Percentiles rank a stretch among this genome's conserved stretches.
Conservation (phyloP, 2,113 vertebrate genomes). For the Neoarius graeffei region DNA sequence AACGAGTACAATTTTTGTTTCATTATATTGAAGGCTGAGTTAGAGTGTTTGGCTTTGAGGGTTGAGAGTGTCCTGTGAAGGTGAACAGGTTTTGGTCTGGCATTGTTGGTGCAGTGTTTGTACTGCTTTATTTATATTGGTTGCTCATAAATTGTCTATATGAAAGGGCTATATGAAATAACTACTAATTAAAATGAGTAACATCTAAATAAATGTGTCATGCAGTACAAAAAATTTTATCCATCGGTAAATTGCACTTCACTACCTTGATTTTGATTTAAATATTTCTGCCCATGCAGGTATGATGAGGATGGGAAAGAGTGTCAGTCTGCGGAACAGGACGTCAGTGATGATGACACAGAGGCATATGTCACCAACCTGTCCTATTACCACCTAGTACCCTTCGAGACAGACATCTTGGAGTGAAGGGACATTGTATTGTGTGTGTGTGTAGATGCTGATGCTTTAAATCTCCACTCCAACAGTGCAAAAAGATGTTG, state of each 20-base stretch:
- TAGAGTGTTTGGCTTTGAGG: background rate
- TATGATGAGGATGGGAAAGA: constrained; percentile 86
- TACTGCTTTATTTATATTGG: background rate
- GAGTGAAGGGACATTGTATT: constrained; percentile 75
- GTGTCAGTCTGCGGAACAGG: constrained; percentile 74
- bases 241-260: background rate
- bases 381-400: constrained; percentile 95
- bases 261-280: background rate
- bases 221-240: background rate
- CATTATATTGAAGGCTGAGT: background rate
- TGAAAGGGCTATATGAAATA: background rate
- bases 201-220: background rate
- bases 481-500: background rate
- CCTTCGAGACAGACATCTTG: constrained; percentile 95
- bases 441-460: background rate
- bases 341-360: constrained; percentile 80
- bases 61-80: background rate
- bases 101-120: background rate
- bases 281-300: constrained; percentile 63
- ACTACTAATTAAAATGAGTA: background rate
- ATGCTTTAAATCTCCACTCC: constrained; percentile 2
- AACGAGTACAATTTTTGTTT: background rate
- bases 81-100: background rate
- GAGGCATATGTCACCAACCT: constrained; percentile 94
- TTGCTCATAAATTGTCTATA: background rate